A percentile compares a stretch with the other conserved stretches of the same genome.
These are phyloP conservation scores for Lepas anatifera DNA, from an alignment of 2,888 invertebrate species.

Conservation along the genomic window DNA sequence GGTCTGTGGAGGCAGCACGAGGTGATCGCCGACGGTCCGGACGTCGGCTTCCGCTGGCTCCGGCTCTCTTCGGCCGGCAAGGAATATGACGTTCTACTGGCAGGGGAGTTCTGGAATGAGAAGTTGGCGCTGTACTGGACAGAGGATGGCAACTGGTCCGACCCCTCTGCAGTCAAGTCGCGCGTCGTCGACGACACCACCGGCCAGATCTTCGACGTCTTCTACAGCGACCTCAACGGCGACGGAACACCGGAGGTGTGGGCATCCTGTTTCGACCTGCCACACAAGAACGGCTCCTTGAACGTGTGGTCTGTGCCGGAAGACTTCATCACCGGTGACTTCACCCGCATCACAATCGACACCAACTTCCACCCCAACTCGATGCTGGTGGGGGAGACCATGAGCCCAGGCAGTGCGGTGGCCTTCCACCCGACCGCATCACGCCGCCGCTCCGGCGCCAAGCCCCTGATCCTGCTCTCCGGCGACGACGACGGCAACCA, in stretches of 20 bases:
- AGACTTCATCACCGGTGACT: constrained; percentile 26
- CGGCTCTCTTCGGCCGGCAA: constrained; percentile 24
- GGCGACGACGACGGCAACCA: constrained; percentile 30
- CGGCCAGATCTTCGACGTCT: constrained; percentile 29
- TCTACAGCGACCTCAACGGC: constrained; percentile 28
- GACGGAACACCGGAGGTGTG: constrained; percentile 29
- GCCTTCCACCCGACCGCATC: constrained; percentile 28
- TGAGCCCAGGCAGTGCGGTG: constrained; percentile 29
- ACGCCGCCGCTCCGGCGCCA: constrained; percentile 12
- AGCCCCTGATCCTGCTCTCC: constrained; percentile 29
- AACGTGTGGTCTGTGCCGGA: constrained; percentile 28
- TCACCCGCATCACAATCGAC: constrained; percentile 25
- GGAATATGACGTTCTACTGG: constrained; percentile 27
- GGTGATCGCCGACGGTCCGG: constrained; percentile 26
- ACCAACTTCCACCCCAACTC: constrained; percentile 28
- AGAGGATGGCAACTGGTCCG: constrained; percentile 26
- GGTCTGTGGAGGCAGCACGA: constrained; percentile 27
- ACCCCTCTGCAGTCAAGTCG: constrained; percentile 22
- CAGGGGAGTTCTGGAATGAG: constrained; percentile 29
- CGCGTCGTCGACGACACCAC: constrained; percentile 26
- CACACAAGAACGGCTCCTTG: constrained; percentile 25
- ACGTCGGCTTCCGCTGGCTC: constrained; percentile 28
- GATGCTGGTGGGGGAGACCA: constrained; percentile 27
- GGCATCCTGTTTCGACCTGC: constrained; percentile 26
- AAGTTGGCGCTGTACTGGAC: constrained; percentile 27